Percentiles rank a stretch among this genome's conserved stretches.
phyloP scores from a whole-genome alignment of 1,140 invertebrate genomes.

The Mycetomoellerius zeteki region DNA sequence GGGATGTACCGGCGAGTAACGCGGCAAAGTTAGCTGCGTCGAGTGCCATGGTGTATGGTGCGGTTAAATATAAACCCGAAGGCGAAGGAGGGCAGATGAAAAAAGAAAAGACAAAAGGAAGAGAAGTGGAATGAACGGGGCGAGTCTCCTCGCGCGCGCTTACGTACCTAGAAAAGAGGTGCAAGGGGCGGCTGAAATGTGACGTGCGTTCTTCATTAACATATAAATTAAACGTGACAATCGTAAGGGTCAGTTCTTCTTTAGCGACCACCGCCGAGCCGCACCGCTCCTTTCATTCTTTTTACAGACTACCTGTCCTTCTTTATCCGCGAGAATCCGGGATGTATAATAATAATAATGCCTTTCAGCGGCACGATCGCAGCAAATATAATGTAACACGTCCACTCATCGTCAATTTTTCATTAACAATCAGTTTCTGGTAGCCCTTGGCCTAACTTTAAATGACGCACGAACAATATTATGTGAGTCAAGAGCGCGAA shows the following conservation, averaged over 20 bases:
- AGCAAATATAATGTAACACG: not conserved
- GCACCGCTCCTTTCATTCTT: conserved; percentile 50
- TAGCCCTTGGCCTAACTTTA: conserved; percentile 44
- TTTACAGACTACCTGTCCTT: not conserved
- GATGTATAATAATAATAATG: not conserved
- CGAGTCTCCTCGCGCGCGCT: conserved; percentile 53
- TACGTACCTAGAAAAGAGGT: conserved; percentile 32
- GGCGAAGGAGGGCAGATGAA: conserved; percentile 59
- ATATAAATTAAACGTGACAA: conserved; percentile 82
- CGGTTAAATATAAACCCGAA: conserved; percentile 79
- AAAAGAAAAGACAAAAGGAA: not conserved
- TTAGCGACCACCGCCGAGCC: conserved; percentile 67
- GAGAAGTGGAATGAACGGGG: conserved; percentile 73
- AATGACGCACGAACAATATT: not conserved
- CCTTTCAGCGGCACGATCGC: not conserved
- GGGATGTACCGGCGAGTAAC: conserved; percentile 63
- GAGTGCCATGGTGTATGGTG: conserved; percentile 75
- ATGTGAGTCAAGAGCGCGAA: conserved; percentile 14
- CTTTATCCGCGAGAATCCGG: not conserved
- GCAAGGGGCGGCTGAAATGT: conserved; percentile 72
- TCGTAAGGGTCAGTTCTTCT: conserved; percentile 74
- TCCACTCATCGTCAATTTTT: conserved; percentile 23
- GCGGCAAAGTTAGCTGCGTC: conserved; percentile 72
- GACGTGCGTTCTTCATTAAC: conserved; percentile 80
- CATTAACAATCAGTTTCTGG: conserved; percentile 28